These are phyloP conservation scores for Gastrophryne carolinensis DNA, from an alignment of 2,797 vertebrate species.

Conservation along the genomic window DNA sequence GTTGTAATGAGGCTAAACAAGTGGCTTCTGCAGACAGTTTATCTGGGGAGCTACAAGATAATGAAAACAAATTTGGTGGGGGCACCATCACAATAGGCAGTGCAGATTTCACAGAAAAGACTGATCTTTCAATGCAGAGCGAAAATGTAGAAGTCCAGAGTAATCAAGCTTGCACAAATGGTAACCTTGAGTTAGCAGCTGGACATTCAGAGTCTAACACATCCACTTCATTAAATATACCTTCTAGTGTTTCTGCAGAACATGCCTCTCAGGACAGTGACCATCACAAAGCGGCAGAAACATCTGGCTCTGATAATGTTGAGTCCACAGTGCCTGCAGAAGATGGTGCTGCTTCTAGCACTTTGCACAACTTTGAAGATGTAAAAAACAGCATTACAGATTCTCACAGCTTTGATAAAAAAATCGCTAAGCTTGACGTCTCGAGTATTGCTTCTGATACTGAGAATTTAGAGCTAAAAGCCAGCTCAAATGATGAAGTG, in stretches of 20 bases:
- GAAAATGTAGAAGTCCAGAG: constrained; percentile 55
- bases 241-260: constrained; percentile 23
- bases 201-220: constrained; percentile 48
- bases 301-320: constrained; percentile 6
- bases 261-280: constrained; percentile 27
- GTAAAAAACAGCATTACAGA: constrained; percentile 42
- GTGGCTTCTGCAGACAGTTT: constrained; percentile 35
- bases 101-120: neutral
- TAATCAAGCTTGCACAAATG: constrained; percentile 55
- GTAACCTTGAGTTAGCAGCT: constrained; percentile 57
- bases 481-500: constrained; percentile 58
- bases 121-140: neutral
- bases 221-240: constrained; percentile 3
- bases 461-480: constrained; percentile 86
- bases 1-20: constrained; percentile 40
- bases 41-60: constrained; percentile 54
- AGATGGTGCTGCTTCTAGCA: constrained; percentile 20
- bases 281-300: neutral
- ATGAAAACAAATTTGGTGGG: constrained; percentile 59
- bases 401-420: constrained; percentile 76
- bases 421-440: constrained; percentile 90
- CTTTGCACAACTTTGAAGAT: neutral
- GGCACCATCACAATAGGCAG: neutral
- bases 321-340: constrained; percentile 15
- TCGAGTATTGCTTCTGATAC: constrained; percentile 95